Evolutionary conservation across 2,113 vertebrate genomes (phyloP).

Genomic region (Gadus macrocephalus): DNA sequence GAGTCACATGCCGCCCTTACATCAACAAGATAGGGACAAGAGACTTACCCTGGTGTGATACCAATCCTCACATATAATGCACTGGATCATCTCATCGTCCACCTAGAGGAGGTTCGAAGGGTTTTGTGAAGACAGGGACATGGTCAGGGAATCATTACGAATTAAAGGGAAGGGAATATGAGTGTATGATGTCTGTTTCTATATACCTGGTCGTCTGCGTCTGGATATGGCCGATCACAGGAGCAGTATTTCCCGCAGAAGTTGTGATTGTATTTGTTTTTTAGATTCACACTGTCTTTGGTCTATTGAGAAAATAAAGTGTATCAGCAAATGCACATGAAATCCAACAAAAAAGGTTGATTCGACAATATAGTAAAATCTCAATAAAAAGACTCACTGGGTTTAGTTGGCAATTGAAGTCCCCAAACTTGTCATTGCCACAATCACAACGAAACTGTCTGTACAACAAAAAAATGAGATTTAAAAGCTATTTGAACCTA

Average conservation of each 20-base stretch:
- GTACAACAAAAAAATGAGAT: neutral
- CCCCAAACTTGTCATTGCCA: constrained; percentile 90
- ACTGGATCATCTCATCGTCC: constrained; percentile 96
- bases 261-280: constrained; percentile 91
- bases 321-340: neutral
- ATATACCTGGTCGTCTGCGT: constrained; percentile 85
- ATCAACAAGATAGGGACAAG: neutral
- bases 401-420: constrained; percentile 83
- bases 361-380: neutral
- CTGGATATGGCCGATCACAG: constrained; percentile 93
- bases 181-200: too few relatives aligned
- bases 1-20: neutral
- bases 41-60: constrained; percentile 86
- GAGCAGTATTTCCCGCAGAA: constrained; percentile 88
- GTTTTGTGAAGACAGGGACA: neutral
- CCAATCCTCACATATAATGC: constrained; percentile 95
- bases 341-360: neutral
- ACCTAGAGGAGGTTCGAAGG: constrained; percentile 63
- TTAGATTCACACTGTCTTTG: constrained; percentile 78
- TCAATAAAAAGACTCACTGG: constrained; percentile 70
- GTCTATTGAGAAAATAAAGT: constrained; percentile 64
- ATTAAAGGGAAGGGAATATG: too few relatives aligned
- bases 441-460: constrained; percentile 97
- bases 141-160: too few relatives aligned
- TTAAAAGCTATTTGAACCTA: neutral